Percentiles rank a stretch among this genome's conserved stretches.
Conservation (phyloP, 1,140 invertebrate genomes). For the Euwallacea fornicatus region DNA sequence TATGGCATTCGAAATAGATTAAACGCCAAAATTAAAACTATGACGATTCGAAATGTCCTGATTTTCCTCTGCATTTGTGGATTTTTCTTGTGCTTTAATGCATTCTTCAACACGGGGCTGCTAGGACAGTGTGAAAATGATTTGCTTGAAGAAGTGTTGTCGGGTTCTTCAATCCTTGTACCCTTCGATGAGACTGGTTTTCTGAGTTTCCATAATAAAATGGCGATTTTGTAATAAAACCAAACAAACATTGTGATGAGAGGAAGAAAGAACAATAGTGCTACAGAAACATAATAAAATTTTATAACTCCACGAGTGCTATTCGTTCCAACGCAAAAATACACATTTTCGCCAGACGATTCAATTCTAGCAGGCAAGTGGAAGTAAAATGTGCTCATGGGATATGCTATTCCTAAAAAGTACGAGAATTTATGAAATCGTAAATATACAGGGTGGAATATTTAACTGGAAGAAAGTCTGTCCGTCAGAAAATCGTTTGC, state of each 20-base stretch:
- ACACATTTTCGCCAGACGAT: conserved; percentile 27
- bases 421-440: too few relatives aligned
- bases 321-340: conserved; percentile 28
- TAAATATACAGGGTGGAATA: too few relatives aligned
- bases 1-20: conserved; percentile 57
- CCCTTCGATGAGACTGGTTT: conserved; percentile 38
- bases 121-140: conserved; percentile 36
- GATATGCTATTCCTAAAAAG: conserved; percentile 42
- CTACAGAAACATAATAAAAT: conserved; percentile 53
- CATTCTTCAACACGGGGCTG: conserved; percentile 14
- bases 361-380: conserved; percentile 33
- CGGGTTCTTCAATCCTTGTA: conserved; percentile 20
- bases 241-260: conserved; percentile 57
- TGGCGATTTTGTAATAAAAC: conserved; percentile 58
- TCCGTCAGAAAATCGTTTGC: too few relatives aligned
- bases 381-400: conserved; percentile 43
- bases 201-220: conserved; percentile 55
- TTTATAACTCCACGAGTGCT: conserved; percentile 48
- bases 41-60: conserved; percentile 58
- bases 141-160: conserved; percentile 39
- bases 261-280: conserved; percentile 58
- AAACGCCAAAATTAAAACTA: conserved; percentile 58
- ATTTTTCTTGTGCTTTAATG: conserved; percentile 29
- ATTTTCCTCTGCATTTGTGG: conserved; percentile 55
- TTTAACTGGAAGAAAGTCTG: too few relatives aligned